Conservation (phyloP, 1,140 invertebrate genomes). For the Ceratosolen fusciceps region DNA sequence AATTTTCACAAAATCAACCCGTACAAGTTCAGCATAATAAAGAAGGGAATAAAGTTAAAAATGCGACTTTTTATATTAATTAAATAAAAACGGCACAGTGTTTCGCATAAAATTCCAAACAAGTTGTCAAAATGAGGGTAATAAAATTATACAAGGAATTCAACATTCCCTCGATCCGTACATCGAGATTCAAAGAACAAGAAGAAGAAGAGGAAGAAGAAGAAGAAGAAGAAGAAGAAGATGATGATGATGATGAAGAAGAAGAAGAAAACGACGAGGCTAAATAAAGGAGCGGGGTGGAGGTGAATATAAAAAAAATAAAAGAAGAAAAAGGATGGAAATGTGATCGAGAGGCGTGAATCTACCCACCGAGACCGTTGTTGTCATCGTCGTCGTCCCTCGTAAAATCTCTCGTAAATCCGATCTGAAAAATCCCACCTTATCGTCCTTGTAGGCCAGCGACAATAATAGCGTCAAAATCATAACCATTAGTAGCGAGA, state of each 20-base stretch:
- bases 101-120: slow-evolving; percentile 36
- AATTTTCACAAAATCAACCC: neutral
- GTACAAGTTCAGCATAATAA: neutral
- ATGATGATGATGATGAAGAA: too few species aligned
- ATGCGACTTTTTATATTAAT: slow-evolving; percentile 8
- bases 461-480: slow-evolving; percentile 38
- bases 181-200: neutral
- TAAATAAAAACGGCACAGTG: slow-evolving; percentile 27
- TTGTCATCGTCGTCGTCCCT: slow-evolving; percentile 40
- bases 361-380: slow-evolving; percentile 20
- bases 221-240: too few species aligned
- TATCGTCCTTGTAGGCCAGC: neutral
- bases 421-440: slow-evolving; percentile 20
- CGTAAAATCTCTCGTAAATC: slow-evolving; percentile 40
- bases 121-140: slow-evolving; percentile 22
- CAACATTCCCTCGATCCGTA: slow-evolving; percentile 24
- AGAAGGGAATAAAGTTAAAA: neutral
- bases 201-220: too few species aligned
- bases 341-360: slow-evolving; percentile 21
- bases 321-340: neutral
- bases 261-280: too few species aligned
- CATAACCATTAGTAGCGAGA: slow-evolving; percentile 21
- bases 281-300: too few species aligned
- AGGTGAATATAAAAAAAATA: too few species aligned
- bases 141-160: slow-evolving; percentile 44